Evolutionary conservation across 2,888 invertebrate species (phyloP).

Genomic region (Corbicula japonica): DNA sequence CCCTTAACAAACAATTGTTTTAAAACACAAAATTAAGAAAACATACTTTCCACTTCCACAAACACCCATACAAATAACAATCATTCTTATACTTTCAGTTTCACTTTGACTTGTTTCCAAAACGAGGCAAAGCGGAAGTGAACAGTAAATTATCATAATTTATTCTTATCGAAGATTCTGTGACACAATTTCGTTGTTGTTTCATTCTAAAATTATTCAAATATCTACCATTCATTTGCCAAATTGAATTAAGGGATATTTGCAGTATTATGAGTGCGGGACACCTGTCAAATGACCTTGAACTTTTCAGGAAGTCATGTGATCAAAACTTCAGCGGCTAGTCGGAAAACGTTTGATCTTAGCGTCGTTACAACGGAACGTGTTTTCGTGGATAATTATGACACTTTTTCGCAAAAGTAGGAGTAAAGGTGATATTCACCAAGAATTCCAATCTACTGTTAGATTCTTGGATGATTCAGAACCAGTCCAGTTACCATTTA

Average conservation of each 20-base stretch:
- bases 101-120: slow-evolving; percentile 47
- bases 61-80: slow-evolving; percentile 78
- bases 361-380: slow-evolving; percentile 59
- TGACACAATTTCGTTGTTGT: background rate
- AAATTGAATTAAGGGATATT: too few species aligned
- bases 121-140: slow-evolving; percentile 69
- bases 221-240: too few species aligned
- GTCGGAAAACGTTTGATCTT: slow-evolving; percentile 57
- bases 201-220: too few species aligned
- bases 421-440: slow-evolving; percentile 82
- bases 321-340: slow-evolving; percentile 70
- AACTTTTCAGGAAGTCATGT: slow-evolving; percentile 72
- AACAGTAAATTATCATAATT: slow-evolving; percentile 51
- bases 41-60: slow-evolving; percentile 80
- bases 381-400: slow-evolving; percentile 62
- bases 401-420: slow-evolving; percentile 82
- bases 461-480: slow-evolving; percentile 86
- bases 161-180: slow-evolving; percentile 15
- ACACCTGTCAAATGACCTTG: slow-evolving; percentile 67
- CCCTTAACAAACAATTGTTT: too few species aligned
- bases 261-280: slow-evolving; percentile 15
- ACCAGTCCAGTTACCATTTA: slow-evolving; percentile 83
- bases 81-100: slow-evolving; percentile 49
- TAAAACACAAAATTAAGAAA: too few species aligned
- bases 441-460: slow-evolving; percentile 84